Base-by-base conservation (phyloP, 2,113 vertebrate species). In the Lasiurus borealis region DNA sequence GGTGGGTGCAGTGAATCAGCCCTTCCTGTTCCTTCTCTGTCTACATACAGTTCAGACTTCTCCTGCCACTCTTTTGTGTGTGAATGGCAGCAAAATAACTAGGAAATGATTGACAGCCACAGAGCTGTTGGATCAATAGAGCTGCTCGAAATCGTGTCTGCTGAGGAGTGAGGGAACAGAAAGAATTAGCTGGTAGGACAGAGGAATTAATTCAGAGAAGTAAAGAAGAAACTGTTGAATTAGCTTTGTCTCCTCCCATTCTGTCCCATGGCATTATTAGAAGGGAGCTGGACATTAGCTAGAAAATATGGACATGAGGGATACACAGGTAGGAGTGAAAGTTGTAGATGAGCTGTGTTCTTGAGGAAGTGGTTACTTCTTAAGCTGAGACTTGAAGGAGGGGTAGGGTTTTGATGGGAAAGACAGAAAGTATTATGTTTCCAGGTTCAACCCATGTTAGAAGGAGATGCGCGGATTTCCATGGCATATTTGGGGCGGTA, bases 81-180 rank as follows among this genome's bases (percentile, higher is more conserved):
- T 31, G 3, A 95, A 86, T 97, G 97, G 76, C 96, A 96, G 94
- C 91, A 97, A 97, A 98, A 97, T 97, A 98, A 97, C 95, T 96
- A 97, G 71, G 96, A 97, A 97, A 94, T 98, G 96, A 98, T 95
- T 97, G 98, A 95, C 96, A 97, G 97, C 71, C 91, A 92, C 85
- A 94, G 96, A 88, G 85, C 77, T 96, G 91, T 97, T 98, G 98
- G 97, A 98, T 98, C 98, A 98, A 98, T 98, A 98, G 95, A 97
- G 71, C 94, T 93, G 77, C 97, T 98, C 98, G 95, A 98, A 98
- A 96, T 97, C 75, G 57, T 97, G 96, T 97, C 97, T 98, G 95
- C 92, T 80, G 81, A 97, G 96, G 87, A 98, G 96, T 92, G 86
- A 98, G 97, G 93, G 90, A 96, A 95, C 95, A 97, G 90, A 97